A percentile compares a stretch with the other conserved stretches of the same genome.
Conservation (phyloP, 2,888 invertebrate species). For the Hydrotaea cyrtoneurina region DNA sequence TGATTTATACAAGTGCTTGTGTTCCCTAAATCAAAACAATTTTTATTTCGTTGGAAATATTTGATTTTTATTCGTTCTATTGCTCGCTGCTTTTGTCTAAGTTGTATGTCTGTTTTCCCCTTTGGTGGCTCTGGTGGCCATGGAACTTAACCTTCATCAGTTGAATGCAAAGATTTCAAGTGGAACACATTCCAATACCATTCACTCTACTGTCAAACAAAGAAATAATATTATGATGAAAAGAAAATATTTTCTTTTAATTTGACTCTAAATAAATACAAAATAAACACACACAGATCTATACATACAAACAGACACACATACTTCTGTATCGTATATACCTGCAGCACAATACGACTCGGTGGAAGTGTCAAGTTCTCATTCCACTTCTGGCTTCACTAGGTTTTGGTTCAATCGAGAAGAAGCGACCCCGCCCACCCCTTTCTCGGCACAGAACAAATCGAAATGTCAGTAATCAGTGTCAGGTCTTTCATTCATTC, state of each 20-base stretch:
- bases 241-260: conserved; percentile 60
- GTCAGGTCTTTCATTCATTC: conserved; percentile 21
- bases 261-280: conserved; percentile 55
- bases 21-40: too few species aligned
- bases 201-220: conserved; percentile 1
- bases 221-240: conserved; percentile 45
- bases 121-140: background rate
- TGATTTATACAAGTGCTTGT: too few species aligned
- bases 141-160: conserved; percentile 25
- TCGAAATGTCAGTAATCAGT: conserved; percentile 33
- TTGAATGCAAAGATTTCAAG: background rate
- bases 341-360: background rate
- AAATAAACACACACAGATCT: conserved; percentile 2
- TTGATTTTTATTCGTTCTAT: background rate
- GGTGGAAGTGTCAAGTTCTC: conserved; percentile 2
- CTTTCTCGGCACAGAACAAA: background rate
- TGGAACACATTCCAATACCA: background rate
- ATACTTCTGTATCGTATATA: background rate
- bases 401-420: background rate
- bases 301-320: too few species aligned
- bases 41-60: too few species aligned
- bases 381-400: background rate
- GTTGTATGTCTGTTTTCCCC: background rate
- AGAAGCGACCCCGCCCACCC: background rate
- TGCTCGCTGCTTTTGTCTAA: background rate